Percentiles rank a stretch among this genome's conserved stretches.
phyloP scores from a whole-genome alignment of 1,140 invertebrate species.

The Drosophila parabipectinata region DNA sequence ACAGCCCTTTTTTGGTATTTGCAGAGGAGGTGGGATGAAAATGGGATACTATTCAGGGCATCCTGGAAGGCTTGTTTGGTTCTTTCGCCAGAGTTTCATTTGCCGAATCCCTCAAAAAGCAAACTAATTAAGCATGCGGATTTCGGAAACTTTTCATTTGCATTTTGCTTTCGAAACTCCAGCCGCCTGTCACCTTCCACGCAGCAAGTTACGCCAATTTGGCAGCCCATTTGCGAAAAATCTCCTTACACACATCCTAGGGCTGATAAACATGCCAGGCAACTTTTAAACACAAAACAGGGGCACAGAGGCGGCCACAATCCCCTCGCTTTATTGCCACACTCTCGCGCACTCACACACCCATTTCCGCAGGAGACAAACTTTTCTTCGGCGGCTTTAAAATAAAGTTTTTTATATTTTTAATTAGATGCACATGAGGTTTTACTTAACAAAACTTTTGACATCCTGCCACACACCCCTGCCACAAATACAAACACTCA shows the following conservation, averaged over 20 bases:
- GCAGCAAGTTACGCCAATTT: constrained; percentile 72
- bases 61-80: background rate
- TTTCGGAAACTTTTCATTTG: constrained; percentile 22
- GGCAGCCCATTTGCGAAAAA: constrained; percentile 74
- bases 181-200: constrained; percentile 27
- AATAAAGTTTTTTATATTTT: constrained; percentile 82
- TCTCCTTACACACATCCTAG: constrained; percentile 49
- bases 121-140: constrained; percentile 69
- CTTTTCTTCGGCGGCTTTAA: constrained; percentile 80
- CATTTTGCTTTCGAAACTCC: background rate
- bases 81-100: background rate
- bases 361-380: constrained; percentile 73
- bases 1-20: background rate
- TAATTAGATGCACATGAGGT: constrained; percentile 82
- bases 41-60: background rate
- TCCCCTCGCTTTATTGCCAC: constrained; percentile 46
- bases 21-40: background rate
- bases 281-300: constrained; percentile 64
- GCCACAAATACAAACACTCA: constrained; percentile 4
- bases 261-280: constrained; percentile 74
- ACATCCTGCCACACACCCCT: constrained; percentile 42
- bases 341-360: constrained; percentile 13
- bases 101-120: background rate
- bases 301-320: constrained; percentile 50
- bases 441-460: constrained; percentile 78